Conservation (phyloP, 1,140 invertebrate genomes). For the Medauroidea extradentata region DNA sequence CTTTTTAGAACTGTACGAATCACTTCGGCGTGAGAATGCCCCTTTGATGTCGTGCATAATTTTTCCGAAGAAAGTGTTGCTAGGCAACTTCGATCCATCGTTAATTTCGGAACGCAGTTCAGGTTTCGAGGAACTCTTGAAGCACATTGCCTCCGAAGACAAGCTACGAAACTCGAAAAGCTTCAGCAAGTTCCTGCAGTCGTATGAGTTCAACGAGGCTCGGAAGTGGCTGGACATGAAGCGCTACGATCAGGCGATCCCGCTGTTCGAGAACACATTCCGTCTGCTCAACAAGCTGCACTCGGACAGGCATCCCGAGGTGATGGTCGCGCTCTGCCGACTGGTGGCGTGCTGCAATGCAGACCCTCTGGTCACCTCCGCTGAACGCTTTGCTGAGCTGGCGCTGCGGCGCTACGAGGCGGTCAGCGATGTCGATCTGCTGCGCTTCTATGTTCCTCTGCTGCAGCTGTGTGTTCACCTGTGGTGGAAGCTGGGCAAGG, state of each 20-base stretch:
- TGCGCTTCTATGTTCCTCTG: constrained; percentile 63
- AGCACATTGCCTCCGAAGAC: constrained; percentile 52
- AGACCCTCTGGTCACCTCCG: constrained; percentile 48
- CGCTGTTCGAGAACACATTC: constrained; percentile 64
- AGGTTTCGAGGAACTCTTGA: constrained; percentile 65
- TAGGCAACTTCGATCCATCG: constrained; percentile 70
- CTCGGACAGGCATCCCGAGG: constrained; percentile 61
- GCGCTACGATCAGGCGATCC: constrained; percentile 58
- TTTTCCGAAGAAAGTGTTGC: constrained; percentile 69
- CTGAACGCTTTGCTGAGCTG: constrained; percentile 63
- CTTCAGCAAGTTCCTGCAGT: constrained; percentile 64
- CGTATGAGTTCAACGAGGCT: constrained; percentile 57
- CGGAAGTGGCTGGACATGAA: constrained; percentile 54
- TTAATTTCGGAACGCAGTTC: constrained; percentile 63
- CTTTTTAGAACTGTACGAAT: constrained; percentile 62
- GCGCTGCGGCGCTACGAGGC: constrained; percentile 61
- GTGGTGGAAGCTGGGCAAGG: constrained; percentile 59
- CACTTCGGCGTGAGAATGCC: constrained; percentile 57
- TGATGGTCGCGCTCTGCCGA: constrained; percentile 64
- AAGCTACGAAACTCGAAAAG: constrained; percentile 55
- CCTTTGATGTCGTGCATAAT: constrained; percentile 49
- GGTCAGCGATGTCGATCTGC: constrained; percentile 59
- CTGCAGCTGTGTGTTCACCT: constrained; percentile 61
- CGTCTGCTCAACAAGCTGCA: constrained; percentile 69
- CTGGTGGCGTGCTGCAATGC: constrained; percentile 57